Base-by-base conservation (phyloP, 2,113 vertebrate species). In the Trogon surrucura region DNA sequence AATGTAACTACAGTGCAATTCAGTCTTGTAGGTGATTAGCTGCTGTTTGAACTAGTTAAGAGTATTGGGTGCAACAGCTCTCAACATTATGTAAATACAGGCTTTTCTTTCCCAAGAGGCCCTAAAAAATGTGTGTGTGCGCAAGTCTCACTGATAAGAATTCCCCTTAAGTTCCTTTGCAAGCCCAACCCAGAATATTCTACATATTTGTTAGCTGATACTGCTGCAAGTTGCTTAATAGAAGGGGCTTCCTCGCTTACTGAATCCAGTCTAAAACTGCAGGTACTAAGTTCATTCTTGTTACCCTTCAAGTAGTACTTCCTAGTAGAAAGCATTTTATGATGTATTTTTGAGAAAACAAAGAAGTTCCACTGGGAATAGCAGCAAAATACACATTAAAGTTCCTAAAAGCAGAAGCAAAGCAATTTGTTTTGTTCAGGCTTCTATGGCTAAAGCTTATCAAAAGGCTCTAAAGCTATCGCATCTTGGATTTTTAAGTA, bases 381-480 rank as follows among this genome's bases (percentile, higher is more conserved):
- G 64, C 71, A 88, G n/a, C 58, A 51, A 69, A 83, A 88, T 47
- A 71, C 18, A 80, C 30, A 60, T 45, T 10, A 66, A 11, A 84
- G 27, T 29, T 91, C 30, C 36, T 79, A 91, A 85, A 45, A 89
- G 60, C 45, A 85, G 93, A 86, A 78, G 47, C 38, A 80, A 93
- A 92, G 53, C 70, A 51, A 85, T 86, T 92, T 88, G 38, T 78
- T 95, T 90, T 88, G 72, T 91, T 81, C 51, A 81, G 80, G 80
- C 38, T 93, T 91, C 60, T 91, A 47, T 30, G 29, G 48, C 47
- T 88, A 79, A 92, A 86, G 85, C 71, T 93, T 88, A 91, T 80
- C 64, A 78, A 91, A 96, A 96, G 56, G 56, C 72, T 92, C 92
- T 88, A 86, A 92, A 71, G 56, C 30, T 86, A 85, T 71, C 5